Base-by-base conservation (phyloP, 2,113 vertebrate species). In the Aspiorhynchus laticeps region DNA sequence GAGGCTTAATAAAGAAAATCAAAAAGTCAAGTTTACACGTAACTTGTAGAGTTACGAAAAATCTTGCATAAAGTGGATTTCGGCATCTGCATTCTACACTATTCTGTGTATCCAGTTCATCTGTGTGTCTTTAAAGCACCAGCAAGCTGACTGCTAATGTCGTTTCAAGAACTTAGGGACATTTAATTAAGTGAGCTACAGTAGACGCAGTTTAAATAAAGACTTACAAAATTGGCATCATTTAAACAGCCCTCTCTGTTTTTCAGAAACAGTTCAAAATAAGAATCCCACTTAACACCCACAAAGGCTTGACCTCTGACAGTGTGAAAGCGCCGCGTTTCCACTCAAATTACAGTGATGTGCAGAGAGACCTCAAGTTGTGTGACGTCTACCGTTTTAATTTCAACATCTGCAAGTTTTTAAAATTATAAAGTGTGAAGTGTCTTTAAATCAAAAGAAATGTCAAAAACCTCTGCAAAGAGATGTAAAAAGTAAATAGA, bases 131-230 rank as follows among this genome's bases (percentile, higher is more conserved):
- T 46, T 65, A 65, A 67, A 82, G 10, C 48, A 19, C 15, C 36
- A 77, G 33, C n/a, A 43, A 82, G 59, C 79, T 80, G 17, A 85
- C n/a, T 33, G 65, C 46, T 36, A 43, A 80, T 59, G 33, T 43
- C 1, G 11, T 69, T n/a, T 67, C 48, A 63, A 78, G 26, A 71
- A 8, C n/a, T 67, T 84, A 24, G 75, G 28, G 84, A 76, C n/a
- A 79, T 88, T 80, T 76, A 38, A 61, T 88, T 61, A 88, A 83
- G 33, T 59, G 90, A 90, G 89, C 90, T 91, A 94, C 93, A 94
- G 92, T 93, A 93, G 93, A 94, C 84, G 15, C 76, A 67, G 81
- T 86, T 87, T 90, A 87, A 86, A 89, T 84, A 87, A 86, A 77
- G 33, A 79, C 48, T 87, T 65, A n/a, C 12, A 36, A 86, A 76